Conservation (phyloP, 2,888 invertebrate species). For the Disparrhopalites patrizii region DNA sequence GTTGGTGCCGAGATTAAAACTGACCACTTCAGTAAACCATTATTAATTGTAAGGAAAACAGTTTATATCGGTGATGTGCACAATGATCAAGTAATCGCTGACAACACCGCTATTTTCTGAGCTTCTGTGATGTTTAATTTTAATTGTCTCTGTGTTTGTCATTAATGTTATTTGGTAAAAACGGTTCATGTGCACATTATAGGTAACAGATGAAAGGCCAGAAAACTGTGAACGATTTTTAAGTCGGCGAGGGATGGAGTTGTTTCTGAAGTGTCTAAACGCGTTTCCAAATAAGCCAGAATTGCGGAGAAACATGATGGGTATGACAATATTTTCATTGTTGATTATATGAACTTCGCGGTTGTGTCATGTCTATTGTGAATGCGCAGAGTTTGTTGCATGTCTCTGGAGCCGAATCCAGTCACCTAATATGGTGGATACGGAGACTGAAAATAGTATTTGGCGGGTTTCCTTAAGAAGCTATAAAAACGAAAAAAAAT, state of each 20-base stretch:
- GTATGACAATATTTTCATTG: constrained; percentile 51
- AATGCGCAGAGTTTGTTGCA: too few species aligned
- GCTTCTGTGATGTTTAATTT: background rate
- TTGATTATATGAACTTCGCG: background rate
- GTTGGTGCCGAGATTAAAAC: background rate
- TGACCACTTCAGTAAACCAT: background rate
- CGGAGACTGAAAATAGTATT: too few species aligned
- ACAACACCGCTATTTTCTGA: background rate
- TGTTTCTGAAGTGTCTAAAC: constrained; percentile 80
- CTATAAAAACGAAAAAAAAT: background rate
- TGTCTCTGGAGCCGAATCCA: too few species aligned
- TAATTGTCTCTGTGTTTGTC: background rate
- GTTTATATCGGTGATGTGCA: background rate
- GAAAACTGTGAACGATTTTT: constrained; percentile 89
- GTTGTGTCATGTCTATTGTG: too few species aligned
- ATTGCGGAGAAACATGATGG: constrained; percentile 96
- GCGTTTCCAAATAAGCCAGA: constrained; percentile 86
- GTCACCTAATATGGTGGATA: too few species aligned
- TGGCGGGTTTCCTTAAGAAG: too few species aligned
- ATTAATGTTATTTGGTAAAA: background rate
- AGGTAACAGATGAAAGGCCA: constrained; percentile 86
- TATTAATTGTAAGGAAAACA: background rate
- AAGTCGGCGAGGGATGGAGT: constrained; percentile 80
- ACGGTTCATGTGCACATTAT: background rate
- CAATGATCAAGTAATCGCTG: background rate